phyloP scores from a whole-genome alignment of 1,140 invertebrate species.

The Heliconius himera region DNA sequence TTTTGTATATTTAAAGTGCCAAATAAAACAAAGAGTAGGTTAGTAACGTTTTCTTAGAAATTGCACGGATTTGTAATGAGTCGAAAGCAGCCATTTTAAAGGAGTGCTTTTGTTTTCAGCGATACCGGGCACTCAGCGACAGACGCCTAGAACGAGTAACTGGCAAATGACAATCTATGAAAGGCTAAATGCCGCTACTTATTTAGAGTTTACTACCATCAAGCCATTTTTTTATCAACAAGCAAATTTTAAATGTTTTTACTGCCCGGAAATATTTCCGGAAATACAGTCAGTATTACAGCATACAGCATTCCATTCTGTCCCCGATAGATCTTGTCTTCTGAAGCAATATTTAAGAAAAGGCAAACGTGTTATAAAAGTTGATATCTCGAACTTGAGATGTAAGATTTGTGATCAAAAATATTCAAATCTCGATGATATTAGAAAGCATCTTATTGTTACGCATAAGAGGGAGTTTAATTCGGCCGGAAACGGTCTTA shows the following conservation, averaged over 20 bases:
- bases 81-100: conserved; percentile 32
- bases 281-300: conserved; percentile 66
- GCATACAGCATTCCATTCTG: conserved; percentile 56
- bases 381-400: conserved; percentile 67
- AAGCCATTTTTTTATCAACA: conserved; percentile 75
- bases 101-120: conserved; percentile 62
- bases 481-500: conserved; percentile 67
- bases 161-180: conserved; percentile 78
- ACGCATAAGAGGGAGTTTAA: conserved; percentile 70
- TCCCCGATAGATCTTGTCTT: conserved; percentile 57
- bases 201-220: conserved; percentile 65
- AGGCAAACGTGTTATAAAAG: conserved; percentile 74
- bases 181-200: conserved; percentile 70
- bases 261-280: conserved; percentile 69
- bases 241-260: conserved; percentile 77
- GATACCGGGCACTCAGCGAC: conserved; percentile 45
- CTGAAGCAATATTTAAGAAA: conserved; percentile 68
- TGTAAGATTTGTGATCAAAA: conserved; percentile 68
- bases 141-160: conserved; percentile 62
- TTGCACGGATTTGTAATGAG: conserved; percentile 32
- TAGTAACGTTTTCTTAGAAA: conserved; percentile 34
- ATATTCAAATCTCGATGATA: conserved; percentile 65
- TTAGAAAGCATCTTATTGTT: conserved; percentile 57
- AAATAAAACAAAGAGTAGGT: conserved; percentile 19
- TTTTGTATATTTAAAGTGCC: background rate